Conservation (phyloP, 2,113 vertebrate species). For the Oncorhynchus mykiss region DNA sequence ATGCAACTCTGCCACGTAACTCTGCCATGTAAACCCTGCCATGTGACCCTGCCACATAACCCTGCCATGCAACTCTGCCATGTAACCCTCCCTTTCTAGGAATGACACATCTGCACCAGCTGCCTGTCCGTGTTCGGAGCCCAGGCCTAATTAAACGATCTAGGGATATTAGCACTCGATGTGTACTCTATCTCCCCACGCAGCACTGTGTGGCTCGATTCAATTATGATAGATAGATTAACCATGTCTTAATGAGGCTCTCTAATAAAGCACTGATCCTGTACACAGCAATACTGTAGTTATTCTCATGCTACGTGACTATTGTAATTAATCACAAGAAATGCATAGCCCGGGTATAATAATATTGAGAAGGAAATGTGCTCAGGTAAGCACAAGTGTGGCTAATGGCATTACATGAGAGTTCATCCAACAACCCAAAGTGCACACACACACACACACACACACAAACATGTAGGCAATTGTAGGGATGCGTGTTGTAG, state of each 20-base stretch:
- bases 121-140: slow-evolving; percentile 26
- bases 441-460: neutral
- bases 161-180: slow-evolving; percentile 35
- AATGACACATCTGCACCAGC: slow-evolving; percentile 48
- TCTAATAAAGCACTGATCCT: slow-evolving; percentile 23
- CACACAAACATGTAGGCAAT: neutral
- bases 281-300: neutral
- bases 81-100: slow-evolving; percentile 30
- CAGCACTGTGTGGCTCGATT: slow-evolving; percentile 46
- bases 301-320: neutral
- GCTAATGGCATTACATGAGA: neutral
- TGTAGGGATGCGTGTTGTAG: neutral
- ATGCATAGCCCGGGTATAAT: slow-evolving; percentile 17
- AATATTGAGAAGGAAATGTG: slow-evolving; percentile 24
- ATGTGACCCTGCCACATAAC: no score
- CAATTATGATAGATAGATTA: slow-evolving; percentile 58
- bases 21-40: no score
- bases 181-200: slow-evolving; percentile 24
- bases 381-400: slow-evolving; percentile 12
- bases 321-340: slow-evolving; percentile 51
- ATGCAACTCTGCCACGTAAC: no score
- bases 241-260: slow-evolving; percentile 48
- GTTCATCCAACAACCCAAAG: neutral
- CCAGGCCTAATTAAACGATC: slow-evolving; percentile 64
- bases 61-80: slow-evolving; percentile 28